Base-by-base conservation (phyloP, 2,113 vertebrate genomes). In the Nanorana parkeri region DNA sequence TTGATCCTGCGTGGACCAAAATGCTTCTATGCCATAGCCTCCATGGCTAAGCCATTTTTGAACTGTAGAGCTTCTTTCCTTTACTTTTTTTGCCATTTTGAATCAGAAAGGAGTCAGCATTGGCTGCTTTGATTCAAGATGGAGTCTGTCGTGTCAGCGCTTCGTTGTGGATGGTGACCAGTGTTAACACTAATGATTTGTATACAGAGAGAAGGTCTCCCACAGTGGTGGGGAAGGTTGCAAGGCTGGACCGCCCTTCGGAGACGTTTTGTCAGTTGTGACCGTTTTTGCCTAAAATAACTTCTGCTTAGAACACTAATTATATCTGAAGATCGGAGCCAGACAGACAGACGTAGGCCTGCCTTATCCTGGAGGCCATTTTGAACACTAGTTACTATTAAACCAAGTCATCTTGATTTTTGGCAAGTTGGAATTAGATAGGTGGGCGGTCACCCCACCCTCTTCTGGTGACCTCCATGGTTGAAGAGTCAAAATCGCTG, bases 21-120 rank as follows among this genome's bases (percentile, higher is more conserved):
- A 72, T 81, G 78, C 28, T 81, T 81, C 69, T 74, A 81, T 67
- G 80, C 80, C 23, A 26, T 80, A 69, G 55, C 58, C 78, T 47
- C 32, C 21, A 23, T 51, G 69, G 80, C 51, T 29, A 24, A 66
- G 26, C 76, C 63, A 52, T 81, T 81, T 41, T 28, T 21, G 71
- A 75, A 81, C 69, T 41, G 60, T 73, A 75, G 52, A 78, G 52
- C 51, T 55, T 66, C 24, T 68, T 68, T 47, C 63, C 77, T 67
- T 36, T 36, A 36, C 32, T 36, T 76, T 63, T 78, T 28, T 13
- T 28, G 51, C 65, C 65, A 58, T 68, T 79, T 79, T 68, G 77
- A 68, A 65, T 77, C 75, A 52, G 24, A 68, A 32, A 4, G 3
- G 36, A 15, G 61, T 65, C 60, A 52, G 36, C 20, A 19, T 10